Percentiles rank a stretch among this genome's conserved stretches.
These are phyloP conservation scores for Aporophyla nigra DNA, from an alignment of 2,888 invertebrate species.

Conservation along the genomic window DNA sequence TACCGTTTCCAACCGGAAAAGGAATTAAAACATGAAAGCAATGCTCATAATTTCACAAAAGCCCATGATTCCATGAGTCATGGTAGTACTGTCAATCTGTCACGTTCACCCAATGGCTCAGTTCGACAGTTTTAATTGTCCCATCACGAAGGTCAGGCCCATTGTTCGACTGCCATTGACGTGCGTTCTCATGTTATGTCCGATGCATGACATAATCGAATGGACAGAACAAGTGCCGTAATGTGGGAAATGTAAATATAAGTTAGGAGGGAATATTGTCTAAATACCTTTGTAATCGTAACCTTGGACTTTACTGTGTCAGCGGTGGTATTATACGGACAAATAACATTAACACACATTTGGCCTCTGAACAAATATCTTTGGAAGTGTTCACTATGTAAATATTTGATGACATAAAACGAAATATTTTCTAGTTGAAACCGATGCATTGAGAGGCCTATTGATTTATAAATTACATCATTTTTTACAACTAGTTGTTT, in stretches of 20 bases:
- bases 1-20: conserved; percentile 14
- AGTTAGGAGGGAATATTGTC: conserved; percentile 14
- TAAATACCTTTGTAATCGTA: not conserved
- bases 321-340: conserved; percentile 3
- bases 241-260: conserved; percentile 39
- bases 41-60: conserved; percentile 48
- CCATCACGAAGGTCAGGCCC: conserved; percentile 55
- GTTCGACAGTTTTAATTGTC: conserved; percentile 64
- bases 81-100: conserved; percentile 41
- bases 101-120: conserved; percentile 48
- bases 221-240: conserved; percentile 24
- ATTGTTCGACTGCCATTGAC: conserved; percentile 61
- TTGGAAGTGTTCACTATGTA: not conserved
- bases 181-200: conserved; percentile 57
- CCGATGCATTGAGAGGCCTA: not conserved
- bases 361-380: not conserved
- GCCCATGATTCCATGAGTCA: conserved; percentile 44
- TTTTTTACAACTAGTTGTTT: not conserved
- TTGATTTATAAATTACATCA: not conserved
- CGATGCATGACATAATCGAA: conserved; percentile 55
- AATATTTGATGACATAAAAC: conserved; percentile 10
- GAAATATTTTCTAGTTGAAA: conserved; percentile 5
- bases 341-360: conserved; percentile 34
- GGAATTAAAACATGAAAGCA: conserved; percentile 35
- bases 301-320: conserved; percentile 17